Evolutionary conservation across 2,113 vertebrate species (phyloP), one percentile per base, ranked within the genome.

Genomic region (Neoarius graeffei): DNA sequence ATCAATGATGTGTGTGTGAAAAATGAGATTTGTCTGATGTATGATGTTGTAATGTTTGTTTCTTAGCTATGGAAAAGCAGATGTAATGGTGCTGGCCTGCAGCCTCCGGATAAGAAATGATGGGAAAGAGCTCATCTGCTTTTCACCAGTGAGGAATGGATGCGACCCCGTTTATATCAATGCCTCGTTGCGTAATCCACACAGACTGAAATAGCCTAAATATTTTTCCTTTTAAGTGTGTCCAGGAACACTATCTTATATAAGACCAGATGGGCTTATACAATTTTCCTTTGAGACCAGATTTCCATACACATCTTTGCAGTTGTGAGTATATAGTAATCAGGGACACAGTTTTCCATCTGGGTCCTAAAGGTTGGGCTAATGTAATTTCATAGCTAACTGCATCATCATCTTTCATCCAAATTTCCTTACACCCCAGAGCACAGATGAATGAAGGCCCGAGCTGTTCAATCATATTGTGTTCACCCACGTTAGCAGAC

Each of bases 341-440:
- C 67, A 23, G 60, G 20, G 69, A 74, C 85, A 62, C 8, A n/a
- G n/a, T 66, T 17, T 74, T 77, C 57, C 59, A 42, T 62, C 59
- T 83, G 74, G 27, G 64, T 59, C 1, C 2, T 81, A 85, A 89
- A 90, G 92, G 66, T 85, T 86, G 85, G 84, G 84, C 89, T 91
- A 85, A 91, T 92, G 89, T 90, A 86, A 92, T 93, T 92, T 93
- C 89, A 92, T 85, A 89, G 86, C 89, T 88, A 91, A 87, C 90
- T 91, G 91, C 88, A 62, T 90, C 74, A 91, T 89, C 87, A 86
- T 85, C 87, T 77, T 82, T 83, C 64, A 56, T 88, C 85, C 19
- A 35, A 85, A 52, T 20, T 83, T 54, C 64, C 83, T 77, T 81
- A 81, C 56, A 87, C 67, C 71, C 64, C 25, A 88, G 82, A 85